phyloP scores from a whole-genome alignment of 2,113 vertebrate genomes.

The Cyanocitta stelleri region DNA sequence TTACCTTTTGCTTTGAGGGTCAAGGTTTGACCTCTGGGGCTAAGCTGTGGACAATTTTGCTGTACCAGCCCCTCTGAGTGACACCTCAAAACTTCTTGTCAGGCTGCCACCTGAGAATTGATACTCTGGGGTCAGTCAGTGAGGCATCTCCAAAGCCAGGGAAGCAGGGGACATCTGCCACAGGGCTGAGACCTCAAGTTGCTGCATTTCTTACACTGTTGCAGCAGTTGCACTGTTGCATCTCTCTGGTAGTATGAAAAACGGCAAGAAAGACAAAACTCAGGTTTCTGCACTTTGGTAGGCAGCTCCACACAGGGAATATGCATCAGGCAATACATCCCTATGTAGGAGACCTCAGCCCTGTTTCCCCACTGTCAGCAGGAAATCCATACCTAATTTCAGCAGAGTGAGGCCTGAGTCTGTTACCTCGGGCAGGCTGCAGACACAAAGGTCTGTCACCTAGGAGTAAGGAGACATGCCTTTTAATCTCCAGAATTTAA shows the following conservation, averaged over 20 bases:
- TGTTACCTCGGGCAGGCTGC: not conserved
- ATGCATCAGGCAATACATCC: not conserved
- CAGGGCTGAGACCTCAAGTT: not conserved
- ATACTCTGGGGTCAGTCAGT: not conserved
- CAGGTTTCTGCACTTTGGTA: not conserved
- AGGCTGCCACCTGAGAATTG: not conserved
- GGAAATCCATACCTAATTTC: not conserved
- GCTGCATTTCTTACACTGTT: not conserved
- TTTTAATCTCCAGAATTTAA: slow-evolving; percentile 17
- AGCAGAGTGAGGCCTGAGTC: not conserved
- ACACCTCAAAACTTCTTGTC: not conserved
- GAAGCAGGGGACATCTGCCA: not conserved
- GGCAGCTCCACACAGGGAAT: not conserved
- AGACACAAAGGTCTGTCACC: not conserved
- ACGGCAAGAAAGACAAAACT: not conserved
- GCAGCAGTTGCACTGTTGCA: not conserved
- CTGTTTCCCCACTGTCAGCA: not conserved
- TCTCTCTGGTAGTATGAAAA: not conserved
- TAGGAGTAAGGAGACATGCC: not conserved
- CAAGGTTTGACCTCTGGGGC: not conserved
- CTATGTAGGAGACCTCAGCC: not conserved
- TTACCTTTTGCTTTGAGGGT: not conserved
- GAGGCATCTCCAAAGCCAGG: not conserved
- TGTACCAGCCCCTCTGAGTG: not conserved
- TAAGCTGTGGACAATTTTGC: not conserved